Base-by-base conservation (phyloP, 2,888 invertebrate genomes). In the Disparrhopalites patrizii region DNA sequence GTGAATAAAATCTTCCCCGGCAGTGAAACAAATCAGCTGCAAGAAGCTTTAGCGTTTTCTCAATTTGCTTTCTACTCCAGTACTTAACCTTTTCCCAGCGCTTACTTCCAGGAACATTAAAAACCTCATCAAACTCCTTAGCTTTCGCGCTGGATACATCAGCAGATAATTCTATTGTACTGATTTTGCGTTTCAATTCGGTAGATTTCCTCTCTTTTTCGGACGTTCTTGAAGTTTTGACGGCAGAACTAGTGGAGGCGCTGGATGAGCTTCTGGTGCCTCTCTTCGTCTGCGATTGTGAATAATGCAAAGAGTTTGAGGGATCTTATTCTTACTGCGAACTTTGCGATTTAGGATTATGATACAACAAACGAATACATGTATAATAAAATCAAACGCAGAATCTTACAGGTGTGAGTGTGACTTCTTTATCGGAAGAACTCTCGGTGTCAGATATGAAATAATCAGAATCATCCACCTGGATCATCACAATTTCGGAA, bases 31-130 rank as follows among this genome's bases (percentile, higher is more conserved):
- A 30, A 31, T 70, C 70, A 15, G 57, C 55, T 3, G 65, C 65
- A 10, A 73, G 40, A 3, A 40, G 23, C 38, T 70, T 68, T 3
- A 73, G 25, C 5, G 68, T 66, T n/a, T 55, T 65, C 23, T 72
- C 71, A 30, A 73, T 70, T 43, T 72, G 70, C n/a, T 69, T 69
- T 50, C 69, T 25, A 43, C 70, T 71, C 71, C 73, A 73, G 51
- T 56, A 67, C 63, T 69, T 70, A 2, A 70, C 65, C 23, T 70
- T 67, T 1, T 66, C 51, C 71, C 73, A 73, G n/a, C 68, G 40
- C 58, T 69, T 66, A 57, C 70, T 70, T 10, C 65, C 73, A 20
- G 68, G 68, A 1, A 51, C 58, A 15, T 20, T 18, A 7, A 28
- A 25, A 28, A 8, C 1, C 25, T 30, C 43, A n/a, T 40, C 43